Percentiles rank a stretch among this genome's conserved stretches.
Evolutionary conservation across 1,140 invertebrate species (phyloP).

Genomic region (Panagrolaimus sp.): DNA sequence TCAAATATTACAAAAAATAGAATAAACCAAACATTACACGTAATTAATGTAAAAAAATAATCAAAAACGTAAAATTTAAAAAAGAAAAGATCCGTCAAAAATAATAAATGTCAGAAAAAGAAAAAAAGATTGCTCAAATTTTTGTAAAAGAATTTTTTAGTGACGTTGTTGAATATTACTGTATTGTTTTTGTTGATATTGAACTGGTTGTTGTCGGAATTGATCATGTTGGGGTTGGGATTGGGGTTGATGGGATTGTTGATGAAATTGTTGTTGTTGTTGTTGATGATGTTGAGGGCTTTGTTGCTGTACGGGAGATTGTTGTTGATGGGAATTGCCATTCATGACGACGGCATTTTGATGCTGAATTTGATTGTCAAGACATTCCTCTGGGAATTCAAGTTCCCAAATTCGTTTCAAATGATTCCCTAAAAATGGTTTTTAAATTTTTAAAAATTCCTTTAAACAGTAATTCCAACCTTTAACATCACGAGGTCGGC

Average conservation of each 20-base stretch:
- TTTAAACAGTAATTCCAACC: slow-evolving; percentile 2
- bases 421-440: slow-evolving; percentile 29
- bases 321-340: background rate
- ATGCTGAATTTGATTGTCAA: slow-evolving; percentile 20
- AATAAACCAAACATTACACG: too few relatives aligned
- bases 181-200: slow-evolving; percentile 17
- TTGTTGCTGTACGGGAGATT: slow-evolving; percentile 9
- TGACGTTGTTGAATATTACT: slow-evolving; percentile 14
- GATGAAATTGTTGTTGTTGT: background rate
- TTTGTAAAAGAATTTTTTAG: background rate
- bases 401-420: slow-evolving; percentile 52
- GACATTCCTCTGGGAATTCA: slow-evolving; percentile 47
- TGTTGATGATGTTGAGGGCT: background rate
- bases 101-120: too few relatives aligned
- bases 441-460: too few relatives aligned
- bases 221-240: background rate
- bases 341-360: background rate
- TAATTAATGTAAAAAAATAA: too few relatives aligned
- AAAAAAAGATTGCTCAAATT: too few relatives aligned
- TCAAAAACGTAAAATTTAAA: too few relatives aligned
- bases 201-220: background rate
- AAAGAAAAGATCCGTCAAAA: too few relatives aligned
- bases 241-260: slow-evolving; percentile 5
- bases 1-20: too few relatives aligned
- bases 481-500: slow-evolving; percentile 49